Percentiles rank a stretch among this genome's conserved stretches.
phyloP scores from a whole-genome alignment of 2,797 vertebrate species.

The Lagorchestes hirsutus region DNA sequence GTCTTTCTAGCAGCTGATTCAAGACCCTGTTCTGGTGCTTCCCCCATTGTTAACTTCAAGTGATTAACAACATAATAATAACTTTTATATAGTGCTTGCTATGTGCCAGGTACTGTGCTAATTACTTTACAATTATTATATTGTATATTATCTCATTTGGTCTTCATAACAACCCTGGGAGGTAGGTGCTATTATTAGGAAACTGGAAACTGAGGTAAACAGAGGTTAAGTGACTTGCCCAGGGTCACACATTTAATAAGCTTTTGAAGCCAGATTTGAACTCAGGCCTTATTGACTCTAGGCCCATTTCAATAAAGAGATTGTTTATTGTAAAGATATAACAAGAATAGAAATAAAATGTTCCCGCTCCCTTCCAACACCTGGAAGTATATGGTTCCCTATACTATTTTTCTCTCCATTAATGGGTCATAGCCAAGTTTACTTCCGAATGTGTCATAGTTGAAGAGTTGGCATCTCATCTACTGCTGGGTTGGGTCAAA shows the following conservation, averaged over 20 bases:
- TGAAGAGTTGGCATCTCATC: not conserved
- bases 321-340: not conserved
- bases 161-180: not conserved
- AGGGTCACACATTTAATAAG: not conserved
- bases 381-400: not conserved
- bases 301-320: not conserved
- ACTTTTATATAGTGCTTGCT: not conserved
- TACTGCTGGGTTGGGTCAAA: not conserved
- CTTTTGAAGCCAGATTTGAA: not conserved
- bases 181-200: not conserved
- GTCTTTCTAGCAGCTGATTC: not conserved
- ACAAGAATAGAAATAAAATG: not conserved
- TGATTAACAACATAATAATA: not conserved
- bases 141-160: not conserved
- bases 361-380: not conserved
- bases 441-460: not conserved
- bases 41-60: not conserved
- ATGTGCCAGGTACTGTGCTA: not conserved
- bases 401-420: not conserved
- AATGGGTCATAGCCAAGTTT: not conserved
- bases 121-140: not conserved
- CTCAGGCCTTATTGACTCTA: not conserved
- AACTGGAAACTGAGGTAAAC: not conserved
- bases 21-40: not conserved
- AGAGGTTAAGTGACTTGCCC: not conserved